Evolutionary conservation across 2,888 invertebrate species (phyloP).

Genomic region (Mesorhabditis sp.): DNA sequence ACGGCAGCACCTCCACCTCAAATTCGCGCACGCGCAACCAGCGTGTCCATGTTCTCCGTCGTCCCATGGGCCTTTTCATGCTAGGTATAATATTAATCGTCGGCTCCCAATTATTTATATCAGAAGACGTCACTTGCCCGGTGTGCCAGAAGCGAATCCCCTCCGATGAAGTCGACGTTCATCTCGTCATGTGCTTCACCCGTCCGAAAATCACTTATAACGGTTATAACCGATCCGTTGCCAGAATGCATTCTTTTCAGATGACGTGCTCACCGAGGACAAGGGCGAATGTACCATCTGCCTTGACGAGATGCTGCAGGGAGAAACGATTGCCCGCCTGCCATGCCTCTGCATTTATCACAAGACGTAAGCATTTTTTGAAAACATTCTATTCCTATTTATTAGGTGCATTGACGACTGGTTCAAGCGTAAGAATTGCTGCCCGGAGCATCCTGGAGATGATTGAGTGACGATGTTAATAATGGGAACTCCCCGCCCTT

Average conservation of each 20-base stretch:
- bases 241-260: constrained; percentile 66
- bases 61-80: constrained; percentile 34
- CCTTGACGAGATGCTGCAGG: constrained; percentile 81
- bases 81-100: constrained; percentile 17
- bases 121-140: constrained; percentile 90
- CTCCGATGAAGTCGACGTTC: constrained; percentile 97
- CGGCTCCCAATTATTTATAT: too few species aligned
- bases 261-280: constrained; percentile 90
- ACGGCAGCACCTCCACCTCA: neutral
- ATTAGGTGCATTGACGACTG: constrained; percentile 96
- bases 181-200: constrained; percentile 98
- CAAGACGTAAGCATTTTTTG: constrained; percentile 73
- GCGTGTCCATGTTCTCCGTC: constrained; percentile 29
- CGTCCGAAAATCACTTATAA: constrained; percentile 97
- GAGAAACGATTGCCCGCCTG: constrained; percentile 93
- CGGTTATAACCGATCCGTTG: constrained; percentile 68
- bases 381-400: constrained; percentile 47
- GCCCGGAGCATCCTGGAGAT: constrained; percentile 97
- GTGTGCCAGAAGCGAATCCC: constrained; percentile 96
- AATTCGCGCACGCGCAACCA: constrained; percentile 21
- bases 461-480: constrained; percentile 28
- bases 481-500: neutral
- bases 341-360: constrained; percentile 99
- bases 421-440: constrained; percentile 97
- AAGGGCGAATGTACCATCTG: constrained; percentile 99